phyloP scores from a whole-genome alignment of 2,888 invertebrate genomes.

The Acanthococcus lagerstroemiae region DNA sequence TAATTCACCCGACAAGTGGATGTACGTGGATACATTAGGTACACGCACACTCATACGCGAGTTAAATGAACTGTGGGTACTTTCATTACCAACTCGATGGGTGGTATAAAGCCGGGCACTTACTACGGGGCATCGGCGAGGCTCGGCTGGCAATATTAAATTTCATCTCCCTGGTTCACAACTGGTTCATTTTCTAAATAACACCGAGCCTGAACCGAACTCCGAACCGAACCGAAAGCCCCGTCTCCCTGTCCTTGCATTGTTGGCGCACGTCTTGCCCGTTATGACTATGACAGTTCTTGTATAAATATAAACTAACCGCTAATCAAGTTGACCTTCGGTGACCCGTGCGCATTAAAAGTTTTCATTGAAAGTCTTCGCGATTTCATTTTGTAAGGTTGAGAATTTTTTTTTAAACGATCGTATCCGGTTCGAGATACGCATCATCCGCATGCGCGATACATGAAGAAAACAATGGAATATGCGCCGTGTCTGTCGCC shows the following conservation, averaged over 20 bases:
- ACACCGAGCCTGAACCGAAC: not conserved
- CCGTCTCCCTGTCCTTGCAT: not conserved
- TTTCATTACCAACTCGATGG: not conserved
- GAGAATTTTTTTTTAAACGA: not conserved
- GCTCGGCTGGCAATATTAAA: not conserved
- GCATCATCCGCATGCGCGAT: not conserved
- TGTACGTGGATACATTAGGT: not conserved
- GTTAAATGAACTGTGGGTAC: not conserved
- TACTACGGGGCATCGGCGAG: not conserved
- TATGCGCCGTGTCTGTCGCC: not conserved
- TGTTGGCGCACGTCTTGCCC: not conserved
- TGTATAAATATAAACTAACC: not conserved
- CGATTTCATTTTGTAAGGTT: not conserved
- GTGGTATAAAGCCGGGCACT: not conserved
- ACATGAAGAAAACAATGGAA: not conserved
- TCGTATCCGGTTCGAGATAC: not conserved
- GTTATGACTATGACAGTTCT: not conserved
- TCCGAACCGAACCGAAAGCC: not conserved
- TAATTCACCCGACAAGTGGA: too few relatives aligned
- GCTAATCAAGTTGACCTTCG: not conserved
- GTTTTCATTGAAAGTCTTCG: not conserved
- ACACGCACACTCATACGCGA: not conserved
- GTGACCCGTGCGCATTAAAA: not conserved
- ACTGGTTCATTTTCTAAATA: conserved; percentile 1
- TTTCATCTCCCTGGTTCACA: not conserved